Evolutionary conservation across 2,888 invertebrate genomes (phyloP).

Genomic region (Latrodectus elegans): DNA sequence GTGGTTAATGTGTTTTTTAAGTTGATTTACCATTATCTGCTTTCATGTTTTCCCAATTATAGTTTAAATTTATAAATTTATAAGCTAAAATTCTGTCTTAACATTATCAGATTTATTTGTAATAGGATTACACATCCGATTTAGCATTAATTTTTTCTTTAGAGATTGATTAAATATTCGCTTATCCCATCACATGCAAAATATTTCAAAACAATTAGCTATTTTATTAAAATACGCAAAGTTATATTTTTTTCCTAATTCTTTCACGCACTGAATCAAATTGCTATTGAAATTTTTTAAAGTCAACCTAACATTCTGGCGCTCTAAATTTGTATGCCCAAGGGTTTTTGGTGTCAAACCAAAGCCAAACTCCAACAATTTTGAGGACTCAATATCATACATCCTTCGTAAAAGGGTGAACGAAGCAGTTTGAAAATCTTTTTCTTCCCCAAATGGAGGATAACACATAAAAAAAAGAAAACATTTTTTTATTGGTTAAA

Average conservation of each 20-base stretch:
- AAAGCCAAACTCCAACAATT: neutral
- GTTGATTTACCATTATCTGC: constrained; percentile 11
- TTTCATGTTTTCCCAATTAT: neutral
- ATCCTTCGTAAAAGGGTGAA: too few species aligned
- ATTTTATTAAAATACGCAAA: neutral
- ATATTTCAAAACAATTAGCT: neutral
- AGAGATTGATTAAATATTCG: neutral
- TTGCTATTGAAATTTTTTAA: too few species aligned
- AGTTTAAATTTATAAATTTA: neutral
- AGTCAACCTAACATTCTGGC: neutral
- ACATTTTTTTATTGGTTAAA: neutral
- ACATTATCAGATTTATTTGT: neutral
- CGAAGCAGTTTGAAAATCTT: neutral
- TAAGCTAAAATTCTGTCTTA: neutral
- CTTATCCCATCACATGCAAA: neutral
- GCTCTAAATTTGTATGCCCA: neutral
- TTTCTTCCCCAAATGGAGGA: neutral
- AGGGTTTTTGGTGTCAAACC: neutral
- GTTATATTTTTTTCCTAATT: neutral
- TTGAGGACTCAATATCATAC: neutral
- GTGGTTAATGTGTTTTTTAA: constrained; percentile 6
- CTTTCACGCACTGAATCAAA: too few species aligned
- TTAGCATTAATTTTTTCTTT: neutral
- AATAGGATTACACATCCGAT: neutral
- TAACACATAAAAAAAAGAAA: neutral